Evolutionary conservation across 2,113 vertebrate genomes (phyloP).

Genomic region (Phaetusa simplex): DNA sequence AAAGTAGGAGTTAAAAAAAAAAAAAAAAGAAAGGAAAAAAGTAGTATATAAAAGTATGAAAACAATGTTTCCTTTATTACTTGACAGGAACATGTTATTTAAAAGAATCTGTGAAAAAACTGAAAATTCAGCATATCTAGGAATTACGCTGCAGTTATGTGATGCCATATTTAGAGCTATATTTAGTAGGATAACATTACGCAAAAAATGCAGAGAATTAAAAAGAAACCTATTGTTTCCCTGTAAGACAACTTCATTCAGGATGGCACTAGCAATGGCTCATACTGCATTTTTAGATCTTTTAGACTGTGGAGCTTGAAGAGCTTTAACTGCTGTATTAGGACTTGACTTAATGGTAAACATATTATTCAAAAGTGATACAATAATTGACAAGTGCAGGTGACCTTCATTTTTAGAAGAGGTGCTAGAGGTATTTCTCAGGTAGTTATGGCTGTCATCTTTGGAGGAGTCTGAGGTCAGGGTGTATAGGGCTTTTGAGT

Average conservation of each 20-base stretch:
- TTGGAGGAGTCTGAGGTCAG: background rate
- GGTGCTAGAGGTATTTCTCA: background rate
- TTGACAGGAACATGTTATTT: background rate
- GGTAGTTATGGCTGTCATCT: background rate
- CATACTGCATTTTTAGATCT: background rate
- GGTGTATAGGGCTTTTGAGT: background rate
- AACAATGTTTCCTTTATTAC: background rate
- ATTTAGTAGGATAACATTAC: background rate
- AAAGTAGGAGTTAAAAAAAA: slow-evolving; percentile 7
- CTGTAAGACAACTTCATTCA: background rate
- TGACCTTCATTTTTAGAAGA: background rate
- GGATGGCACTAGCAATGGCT: background rate
- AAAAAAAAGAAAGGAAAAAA: background rate
- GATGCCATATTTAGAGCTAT: background rate
- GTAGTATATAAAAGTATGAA: background rate
- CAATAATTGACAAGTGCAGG: background rate
- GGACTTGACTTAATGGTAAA: background rate
- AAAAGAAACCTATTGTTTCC: background rate
- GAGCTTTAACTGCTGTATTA: background rate
- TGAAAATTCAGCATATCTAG: background rate
- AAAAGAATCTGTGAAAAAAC: background rate
- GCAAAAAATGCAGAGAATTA: background rate
- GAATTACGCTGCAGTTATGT: background rate
- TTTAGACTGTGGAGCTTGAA: background rate
- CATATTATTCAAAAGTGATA: background rate